A percentile compares a stretch with the other conserved stretches of the same genome.
Evolutionary conservation across 2,888 invertebrate genomes (phyloP).

Genomic region (Hypena proboscidalis): DNA sequence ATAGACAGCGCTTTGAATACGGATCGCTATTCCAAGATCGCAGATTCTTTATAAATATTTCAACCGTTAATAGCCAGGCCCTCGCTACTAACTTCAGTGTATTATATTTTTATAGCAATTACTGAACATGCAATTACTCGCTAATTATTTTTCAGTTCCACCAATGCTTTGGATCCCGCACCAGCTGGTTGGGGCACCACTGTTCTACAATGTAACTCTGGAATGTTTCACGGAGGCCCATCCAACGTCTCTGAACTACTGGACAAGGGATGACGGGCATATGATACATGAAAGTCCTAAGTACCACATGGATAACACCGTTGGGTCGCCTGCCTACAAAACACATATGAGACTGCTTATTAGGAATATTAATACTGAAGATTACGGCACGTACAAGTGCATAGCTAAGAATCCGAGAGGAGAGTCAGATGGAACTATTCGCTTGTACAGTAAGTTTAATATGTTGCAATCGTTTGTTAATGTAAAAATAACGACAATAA

Average conservation of each 20-base stretch:
- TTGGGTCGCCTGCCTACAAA: constrained; percentile 91
- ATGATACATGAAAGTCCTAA: constrained; percentile 95
- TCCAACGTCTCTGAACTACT: constrained; percentile 95
- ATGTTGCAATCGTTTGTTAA: not conserved
- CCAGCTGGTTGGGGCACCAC: constrained; percentile 94
- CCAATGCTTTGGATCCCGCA: constrained; percentile 97
- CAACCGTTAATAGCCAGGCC: too few relatives aligned
- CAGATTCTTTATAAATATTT: too few relatives aligned
- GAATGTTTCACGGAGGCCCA: constrained; percentile 97
- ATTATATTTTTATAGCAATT: too few relatives aligned
- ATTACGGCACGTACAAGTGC: constrained; percentile 95
- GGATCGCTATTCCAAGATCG: too few relatives aligned
- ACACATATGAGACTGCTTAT: constrained; percentile 95
- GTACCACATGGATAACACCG: constrained; percentile 90
- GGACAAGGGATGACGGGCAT: constrained; percentile 94
- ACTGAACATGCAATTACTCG: not conserved
- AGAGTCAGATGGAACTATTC: constrained; percentile 95
- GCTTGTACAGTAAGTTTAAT: constrained; percentile 91
- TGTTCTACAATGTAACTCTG: constrained; percentile 92
- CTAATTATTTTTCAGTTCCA: constrained; percentile 88
- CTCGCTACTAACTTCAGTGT: too few relatives aligned
- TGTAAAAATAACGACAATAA: not conserved
- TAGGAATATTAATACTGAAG: constrained; percentile 89
- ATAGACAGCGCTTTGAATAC: too few relatives aligned
- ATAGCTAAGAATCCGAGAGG: constrained; percentile 96